These are phyloP conservation scores for Portevinia maculata DNA, from an alignment of 2,888 invertebrate genomes.

Conservation along the genomic window DNA sequence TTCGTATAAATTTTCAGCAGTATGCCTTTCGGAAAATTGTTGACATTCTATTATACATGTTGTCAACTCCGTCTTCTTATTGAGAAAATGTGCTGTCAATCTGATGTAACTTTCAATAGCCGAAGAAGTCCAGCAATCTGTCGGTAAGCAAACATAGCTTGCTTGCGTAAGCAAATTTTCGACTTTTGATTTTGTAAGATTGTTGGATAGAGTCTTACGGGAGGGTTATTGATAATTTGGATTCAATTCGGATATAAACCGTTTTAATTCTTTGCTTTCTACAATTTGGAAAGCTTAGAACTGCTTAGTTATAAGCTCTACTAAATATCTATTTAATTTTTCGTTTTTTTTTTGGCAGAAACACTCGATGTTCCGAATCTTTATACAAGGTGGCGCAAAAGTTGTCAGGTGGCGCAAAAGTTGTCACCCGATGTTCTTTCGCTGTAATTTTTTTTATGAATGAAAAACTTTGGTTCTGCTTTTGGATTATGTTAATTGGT, in stretches of 20 bases:
- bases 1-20: slow-evolving; percentile 11
- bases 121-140: slow-evolving; percentile 12
- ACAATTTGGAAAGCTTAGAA: slow-evolving; percentile 4
- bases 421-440: too few species aligned
- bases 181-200: background rate
- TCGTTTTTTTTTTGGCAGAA: background rate
- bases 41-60: slow-evolving; percentile 10
- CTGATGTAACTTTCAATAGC: slow-evolving; percentile 7
- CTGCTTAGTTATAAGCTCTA: slow-evolving; percentile 8
- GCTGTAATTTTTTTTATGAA: too few species aligned
- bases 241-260: slow-evolving; percentile 18
- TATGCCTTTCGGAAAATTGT: background rate
- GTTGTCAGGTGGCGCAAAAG: too few species aligned
- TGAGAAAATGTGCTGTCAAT: slow-evolving; percentile 28
- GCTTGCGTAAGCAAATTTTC: background rate
- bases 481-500: too few species aligned
- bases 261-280: slow-evolving; percentile 28
- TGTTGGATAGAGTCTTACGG: background rate
- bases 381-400: too few species aligned
- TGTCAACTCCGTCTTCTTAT: slow-evolving; percentile 1
- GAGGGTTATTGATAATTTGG: slow-evolving; percentile 8
- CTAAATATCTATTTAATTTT: slow-evolving; percentile 1
- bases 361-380: too few species aligned
- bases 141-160: slow-evolving; percentile 1
- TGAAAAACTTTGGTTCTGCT: too few species aligned